A percentile compares a stretch with the other conserved stretches of the same genome.
These are phyloP conservation scores for Styela clava DNA, from an alignment of 23 tunicate species.

Conservation along the genomic window DNA sequence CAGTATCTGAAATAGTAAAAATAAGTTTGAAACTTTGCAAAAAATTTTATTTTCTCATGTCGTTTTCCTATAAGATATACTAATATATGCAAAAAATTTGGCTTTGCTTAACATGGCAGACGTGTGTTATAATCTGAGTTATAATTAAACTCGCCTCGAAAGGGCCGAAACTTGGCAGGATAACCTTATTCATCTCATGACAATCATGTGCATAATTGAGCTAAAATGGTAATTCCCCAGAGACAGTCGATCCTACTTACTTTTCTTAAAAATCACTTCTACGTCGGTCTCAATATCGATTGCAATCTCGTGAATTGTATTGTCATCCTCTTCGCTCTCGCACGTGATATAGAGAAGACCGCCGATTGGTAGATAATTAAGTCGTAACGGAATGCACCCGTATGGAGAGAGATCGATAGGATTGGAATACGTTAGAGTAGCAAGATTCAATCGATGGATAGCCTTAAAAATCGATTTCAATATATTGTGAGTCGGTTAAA, in stretches of 20 bases:
- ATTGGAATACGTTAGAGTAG: slow-evolving; percentile 41
- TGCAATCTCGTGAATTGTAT: background rate
- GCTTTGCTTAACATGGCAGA: no score
- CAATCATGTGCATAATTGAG: background rate
- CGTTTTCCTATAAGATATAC: no score
- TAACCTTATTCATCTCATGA: no score
- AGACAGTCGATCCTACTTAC: background rate
- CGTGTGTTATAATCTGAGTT: no score
- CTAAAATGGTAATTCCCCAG: background rate
- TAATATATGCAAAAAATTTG: no score
- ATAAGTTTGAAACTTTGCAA: no score
- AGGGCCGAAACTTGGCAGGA: no score
- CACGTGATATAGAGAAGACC: slow-evolving; percentile 68
- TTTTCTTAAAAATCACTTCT: background rate
- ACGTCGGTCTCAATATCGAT: slow-evolving; percentile 13
- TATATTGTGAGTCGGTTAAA: background rate
- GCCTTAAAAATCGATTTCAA: slow-evolving; percentile 17
- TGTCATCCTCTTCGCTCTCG: background rate
- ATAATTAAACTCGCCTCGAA: no score
- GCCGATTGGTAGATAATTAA: slow-evolving; percentile 61
- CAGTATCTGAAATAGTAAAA: background rate
- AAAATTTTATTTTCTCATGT: no score
- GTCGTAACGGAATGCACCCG: slow-evolving; percentile 27
- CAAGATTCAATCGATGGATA: slow-evolving; percentile 45
- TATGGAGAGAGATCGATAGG: slow-evolving; percentile 39